Conservation (phyloP, 2,888 invertebrate species). For the Acrocera orbiculus region DNA sequence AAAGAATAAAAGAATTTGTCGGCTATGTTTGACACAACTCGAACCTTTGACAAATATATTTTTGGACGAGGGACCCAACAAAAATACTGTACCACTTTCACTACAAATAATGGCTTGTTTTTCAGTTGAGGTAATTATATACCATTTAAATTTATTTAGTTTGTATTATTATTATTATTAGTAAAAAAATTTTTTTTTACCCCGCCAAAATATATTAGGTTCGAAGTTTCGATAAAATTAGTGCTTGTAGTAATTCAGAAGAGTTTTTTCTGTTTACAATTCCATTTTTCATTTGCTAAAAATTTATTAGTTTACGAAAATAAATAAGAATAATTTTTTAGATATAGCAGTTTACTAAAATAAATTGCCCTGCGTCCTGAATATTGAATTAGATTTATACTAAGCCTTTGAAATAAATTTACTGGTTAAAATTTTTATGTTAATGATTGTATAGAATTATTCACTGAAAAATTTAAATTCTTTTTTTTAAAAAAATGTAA, state of each 20-base stretch:
- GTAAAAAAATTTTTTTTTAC: background rate
- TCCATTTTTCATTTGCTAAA: too few relatives aligned
- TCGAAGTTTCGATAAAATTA: background rate
- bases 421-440: too few relatives aligned
- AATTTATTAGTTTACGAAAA: too few relatives aligned
- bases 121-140: conserved; percentile 51
- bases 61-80: conserved; percentile 37
- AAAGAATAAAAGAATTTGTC: conserved; percentile 47
- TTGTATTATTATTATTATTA: too few relatives aligned
- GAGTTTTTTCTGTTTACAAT: too few relatives aligned
- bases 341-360: too few relatives aligned
- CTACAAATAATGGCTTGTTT: conserved; percentile 62
- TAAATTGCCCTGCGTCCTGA: too few relatives aligned
- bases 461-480: background rate
- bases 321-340: too few relatives aligned
- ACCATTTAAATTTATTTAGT: background rate
- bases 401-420: background rate
- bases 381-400: background rate
- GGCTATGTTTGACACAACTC: conserved; percentile 53
- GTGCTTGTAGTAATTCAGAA: too few relatives aligned
- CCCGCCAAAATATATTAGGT: background rate
- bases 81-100: conserved; percentile 45
- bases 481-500: background rate
- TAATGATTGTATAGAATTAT: background rate
- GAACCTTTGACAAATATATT: conserved; percentile 48